phyloP scores from a whole-genome alignment of 2,888 invertebrate genomes.

The Palloptera scutellata region DNA sequence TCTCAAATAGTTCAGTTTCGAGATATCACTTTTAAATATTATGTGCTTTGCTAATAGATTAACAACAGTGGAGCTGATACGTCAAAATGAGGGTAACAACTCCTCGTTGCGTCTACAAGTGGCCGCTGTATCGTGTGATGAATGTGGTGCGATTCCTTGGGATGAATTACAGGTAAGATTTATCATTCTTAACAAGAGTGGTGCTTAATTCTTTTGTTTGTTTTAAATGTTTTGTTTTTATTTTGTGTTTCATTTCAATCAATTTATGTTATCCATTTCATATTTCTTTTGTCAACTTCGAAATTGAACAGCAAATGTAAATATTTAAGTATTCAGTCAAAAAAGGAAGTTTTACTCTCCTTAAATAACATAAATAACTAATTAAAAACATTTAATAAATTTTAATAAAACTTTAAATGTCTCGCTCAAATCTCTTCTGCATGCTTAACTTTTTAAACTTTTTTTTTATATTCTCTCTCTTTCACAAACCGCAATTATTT shows the following conservation, averaged over 20 bases:
- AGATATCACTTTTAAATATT: neutral
- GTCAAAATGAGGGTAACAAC: slow-evolving; percentile 74
- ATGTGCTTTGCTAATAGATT: slow-evolving; percentile 68
- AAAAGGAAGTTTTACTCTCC: neutral
- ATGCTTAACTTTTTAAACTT: slow-evolving; percentile 22
- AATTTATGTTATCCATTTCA: neutral
- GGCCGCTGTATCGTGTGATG: slow-evolving; percentile 77
- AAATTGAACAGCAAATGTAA: neutral
- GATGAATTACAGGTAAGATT: slow-evolving; percentile 88
- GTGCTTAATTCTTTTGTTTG: slow-evolving; percentile 26
- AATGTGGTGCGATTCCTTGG: slow-evolving; percentile 89
- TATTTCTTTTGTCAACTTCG: neutral
- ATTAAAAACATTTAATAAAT: slow-evolving; percentile 4
- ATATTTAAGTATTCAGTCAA: neutral
- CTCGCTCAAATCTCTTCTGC: slow-evolving; percentile 26
- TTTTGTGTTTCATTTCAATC: neutral
- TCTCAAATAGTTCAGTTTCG: neutral
- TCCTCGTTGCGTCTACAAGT: slow-evolving; percentile 76
- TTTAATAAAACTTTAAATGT: slow-evolving; percentile 16
- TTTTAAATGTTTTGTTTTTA: slow-evolving; percentile 24
- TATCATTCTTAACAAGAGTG: slow-evolving; percentile 19
- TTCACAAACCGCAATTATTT: slow-evolving; percentile 2
- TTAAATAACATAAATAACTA: neutral
- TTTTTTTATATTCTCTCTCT: slow-evolving; percentile 18
- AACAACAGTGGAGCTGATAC: slow-evolving; percentile 76